Evolutionary conservation across 2,113 vertebrate species (phyloP).

Genomic region (Bothrops jararaca): DNA sequence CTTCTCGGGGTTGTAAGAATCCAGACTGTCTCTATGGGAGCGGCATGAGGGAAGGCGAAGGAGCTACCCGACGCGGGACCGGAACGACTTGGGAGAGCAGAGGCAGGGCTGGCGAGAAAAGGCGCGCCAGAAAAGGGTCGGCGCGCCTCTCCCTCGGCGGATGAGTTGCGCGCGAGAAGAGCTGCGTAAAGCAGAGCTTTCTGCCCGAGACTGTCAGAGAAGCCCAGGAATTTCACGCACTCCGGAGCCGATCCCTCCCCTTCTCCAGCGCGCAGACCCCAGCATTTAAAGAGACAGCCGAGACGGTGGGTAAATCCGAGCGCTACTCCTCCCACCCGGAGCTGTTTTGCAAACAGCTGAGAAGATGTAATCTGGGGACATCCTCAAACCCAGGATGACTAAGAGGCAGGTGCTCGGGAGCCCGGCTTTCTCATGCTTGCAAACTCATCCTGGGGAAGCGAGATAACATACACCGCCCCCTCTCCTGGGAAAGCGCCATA

Average conservation of each 20-base stretch:
- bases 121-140: conserved; percentile 18
- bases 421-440: conserved; percentile 11
- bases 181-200: conserved; percentile 62
- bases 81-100: conserved; percentile 38
- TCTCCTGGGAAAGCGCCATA: not conserved
- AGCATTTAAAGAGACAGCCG: conserved; percentile 76
- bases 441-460: conserved; percentile 10
- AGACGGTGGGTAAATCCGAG: conserved; percentile 33
- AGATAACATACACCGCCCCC: conserved; percentile 15
- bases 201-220: conserved; percentile 68
- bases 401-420: conserved; percentile 18
- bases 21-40: conserved; percentile 43
- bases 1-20: conserved; percentile 54
- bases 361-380: conserved; percentile 28
- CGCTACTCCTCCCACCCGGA: conserved; percentile 32
- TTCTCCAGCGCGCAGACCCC: conserved; percentile 66
- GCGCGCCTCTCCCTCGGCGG: conserved; percentile 42
- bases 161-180: conserved; percentile 54
- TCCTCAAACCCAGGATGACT: conserved; percentile 5
- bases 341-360: conserved; percentile 56
- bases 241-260: conserved; percentile 66
- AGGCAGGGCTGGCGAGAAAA: conserved; percentile 10
- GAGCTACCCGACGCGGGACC: conserved; percentile 44
- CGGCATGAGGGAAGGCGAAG: not conserved
- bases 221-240: conserved; percentile 73